These are phyloP conservation scores for Aspidapion aeneum DNA, from an alignment of 2,888 invertebrate species.

Conservation along the genomic window DNA sequence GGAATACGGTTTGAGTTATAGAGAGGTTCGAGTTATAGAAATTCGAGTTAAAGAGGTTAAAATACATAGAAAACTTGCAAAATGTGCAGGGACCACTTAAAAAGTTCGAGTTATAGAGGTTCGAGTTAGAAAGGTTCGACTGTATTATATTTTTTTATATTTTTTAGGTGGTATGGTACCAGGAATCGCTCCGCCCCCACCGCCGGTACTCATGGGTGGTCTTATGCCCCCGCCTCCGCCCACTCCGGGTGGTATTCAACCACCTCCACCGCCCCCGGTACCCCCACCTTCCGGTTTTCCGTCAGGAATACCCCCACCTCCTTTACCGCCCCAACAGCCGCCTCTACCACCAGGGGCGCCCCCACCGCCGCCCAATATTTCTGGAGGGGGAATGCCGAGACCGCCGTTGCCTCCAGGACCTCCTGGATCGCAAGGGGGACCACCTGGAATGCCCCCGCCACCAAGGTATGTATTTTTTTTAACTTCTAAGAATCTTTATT, in stretches of 20 bases:
- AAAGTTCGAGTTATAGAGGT: no score
- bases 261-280: constrained; percentile 69
- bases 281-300: constrained; percentile 66
- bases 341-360: constrained; percentile 62
- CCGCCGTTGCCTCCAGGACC: constrained; percentile 47
- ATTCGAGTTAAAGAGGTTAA: no score
- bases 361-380: constrained; percentile 58
- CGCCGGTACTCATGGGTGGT: constrained; percentile 57
- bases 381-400: constrained; percentile 31
- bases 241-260: constrained; percentile 65
- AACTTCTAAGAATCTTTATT: no score
- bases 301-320: constrained; percentile 61
- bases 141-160: no score
- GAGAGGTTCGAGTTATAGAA: no score
- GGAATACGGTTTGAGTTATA: no score
- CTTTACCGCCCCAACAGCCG: constrained; percentile 62
- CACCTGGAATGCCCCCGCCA: constrained; percentile 14
- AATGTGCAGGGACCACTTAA: no score
- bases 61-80: no score
- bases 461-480: not conserved
- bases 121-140: no score
- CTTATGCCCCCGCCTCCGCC: constrained; percentile 74
- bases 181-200: constrained; percentile 53
- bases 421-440: constrained; percentile 23
- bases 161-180: constrained; percentile 55